Conservation (phyloP, 2,113 vertebrate genomes). For the Platysternon megacephalum region DNA sequence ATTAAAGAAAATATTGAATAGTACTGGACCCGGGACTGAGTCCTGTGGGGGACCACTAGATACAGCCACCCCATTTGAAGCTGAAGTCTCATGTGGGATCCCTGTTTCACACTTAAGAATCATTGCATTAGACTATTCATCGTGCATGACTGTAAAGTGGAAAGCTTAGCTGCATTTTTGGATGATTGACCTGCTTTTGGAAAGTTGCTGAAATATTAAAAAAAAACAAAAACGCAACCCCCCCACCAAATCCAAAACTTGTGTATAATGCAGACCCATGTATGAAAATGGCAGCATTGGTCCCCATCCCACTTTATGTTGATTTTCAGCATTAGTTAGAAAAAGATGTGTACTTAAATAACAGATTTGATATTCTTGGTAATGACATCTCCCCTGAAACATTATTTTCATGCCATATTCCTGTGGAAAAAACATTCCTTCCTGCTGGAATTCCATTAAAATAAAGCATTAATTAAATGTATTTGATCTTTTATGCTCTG, state of each 20-base stretch:
- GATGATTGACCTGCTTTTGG: neutral
- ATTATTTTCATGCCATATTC: slow-evolving; percentile 17
- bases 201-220: neutral
- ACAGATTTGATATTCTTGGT: neutral
- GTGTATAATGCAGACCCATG: neutral
- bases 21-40: too few relatives aligned
- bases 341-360: neutral
- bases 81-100: neutral
- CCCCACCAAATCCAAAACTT: rapidly evolving
- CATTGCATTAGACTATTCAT: neutral
- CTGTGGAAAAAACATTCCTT: slow-evolving; percentile 27
- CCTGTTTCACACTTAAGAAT: neutral
- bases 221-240: neutral
- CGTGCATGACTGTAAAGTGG: neutral
- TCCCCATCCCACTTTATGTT: neutral
- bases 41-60: too few relatives aligned
- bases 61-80: too few relatives aligned
- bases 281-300: neutral
- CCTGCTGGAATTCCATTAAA: slow-evolving; percentile 18
- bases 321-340: neutral
- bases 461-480: slow-evolving; percentile 6
- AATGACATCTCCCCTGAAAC: slow-evolving; percentile 19
- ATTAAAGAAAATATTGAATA: too few relatives aligned
- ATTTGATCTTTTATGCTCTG: neutral
- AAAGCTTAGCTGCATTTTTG: neutral